Evolutionary conservation across 23 tunicate genomes (phyloP).

Genomic region (Halocynthia roretzi): DNA sequence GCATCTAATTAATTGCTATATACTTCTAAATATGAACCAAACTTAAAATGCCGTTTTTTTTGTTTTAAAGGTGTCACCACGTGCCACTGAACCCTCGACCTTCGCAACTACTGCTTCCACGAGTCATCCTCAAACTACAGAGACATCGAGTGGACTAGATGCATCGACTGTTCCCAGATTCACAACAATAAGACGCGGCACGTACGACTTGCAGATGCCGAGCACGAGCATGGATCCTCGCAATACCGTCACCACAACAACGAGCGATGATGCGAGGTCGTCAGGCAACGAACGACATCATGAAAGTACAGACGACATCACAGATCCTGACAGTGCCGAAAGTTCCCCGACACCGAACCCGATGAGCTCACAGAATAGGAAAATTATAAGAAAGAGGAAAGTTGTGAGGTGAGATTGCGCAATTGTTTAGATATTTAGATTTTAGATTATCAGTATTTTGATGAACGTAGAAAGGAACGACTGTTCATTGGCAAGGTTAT

Average conservation of each 20-base stretch:
- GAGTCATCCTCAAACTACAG: not conserved
- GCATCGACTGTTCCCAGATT: not conserved
- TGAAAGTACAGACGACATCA: not conserved
- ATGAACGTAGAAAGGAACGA: too few species aligned
- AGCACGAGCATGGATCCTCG: not conserved
- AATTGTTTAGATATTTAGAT: not conserved
- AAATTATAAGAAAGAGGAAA: constrained; percentile 42
- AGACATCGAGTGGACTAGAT: constrained; percentile 4
- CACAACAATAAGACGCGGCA: not conserved
- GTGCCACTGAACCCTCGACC: not conserved
- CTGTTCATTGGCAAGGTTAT: too few species aligned
- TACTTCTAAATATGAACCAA: too few species aligned
- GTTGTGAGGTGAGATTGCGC: constrained; percentile 33
- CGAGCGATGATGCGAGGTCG: not conserved
- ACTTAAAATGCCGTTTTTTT: too few species aligned
- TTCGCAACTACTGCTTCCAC: not conserved
- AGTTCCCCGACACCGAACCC: not conserved
- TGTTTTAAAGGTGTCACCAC: not conserved
- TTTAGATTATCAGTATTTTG: too few species aligned
- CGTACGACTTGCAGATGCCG: not conserved
- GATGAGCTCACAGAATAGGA: not conserved
- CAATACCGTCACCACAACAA: not conserved
- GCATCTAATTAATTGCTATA: too few species aligned
- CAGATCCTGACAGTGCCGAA: not conserved
- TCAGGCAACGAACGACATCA: not conserved